These are phyloP conservation scores for Amblyraja radiata DNA, from an alignment of 2,797 vertebrate species.

Conservation along the genomic window DNA sequence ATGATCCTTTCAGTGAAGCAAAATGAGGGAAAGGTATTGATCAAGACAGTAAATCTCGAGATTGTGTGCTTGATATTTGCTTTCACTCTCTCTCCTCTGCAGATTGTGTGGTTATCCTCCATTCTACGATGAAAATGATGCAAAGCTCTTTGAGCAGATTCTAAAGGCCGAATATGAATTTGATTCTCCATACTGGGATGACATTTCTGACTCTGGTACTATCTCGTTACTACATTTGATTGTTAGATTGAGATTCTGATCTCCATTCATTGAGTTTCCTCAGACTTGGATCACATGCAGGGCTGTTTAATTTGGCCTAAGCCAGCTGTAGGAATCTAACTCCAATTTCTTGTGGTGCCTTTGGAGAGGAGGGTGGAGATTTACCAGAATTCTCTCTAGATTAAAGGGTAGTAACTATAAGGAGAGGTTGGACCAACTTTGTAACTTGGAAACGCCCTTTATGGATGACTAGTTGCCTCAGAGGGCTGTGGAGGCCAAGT, in stretches of 20 bases:
- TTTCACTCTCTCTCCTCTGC: conserved; percentile 37
- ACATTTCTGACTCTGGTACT: conserved; percentile 92
- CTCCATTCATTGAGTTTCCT: background rate
- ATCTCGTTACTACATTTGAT: background rate
- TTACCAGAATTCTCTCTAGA: too few relatives aligned
- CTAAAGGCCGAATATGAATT: conserved; percentile 92
- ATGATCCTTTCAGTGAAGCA: too few relatives aligned
- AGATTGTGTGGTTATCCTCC: conserved; percentile 89
- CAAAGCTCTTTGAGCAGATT: conserved; percentile 96
- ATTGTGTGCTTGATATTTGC: background rate
- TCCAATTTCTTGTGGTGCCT: background rate
- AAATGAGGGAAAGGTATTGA: too few relatives aligned
- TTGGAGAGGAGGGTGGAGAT: too few relatives aligned
- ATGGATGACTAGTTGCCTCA: too few relatives aligned
- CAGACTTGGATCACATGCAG: too few relatives aligned
- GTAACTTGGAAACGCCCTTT: too few relatives aligned
- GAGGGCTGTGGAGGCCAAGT: too few relatives aligned
- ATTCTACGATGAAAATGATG: conserved; percentile 92
- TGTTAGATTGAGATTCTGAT: background rate
- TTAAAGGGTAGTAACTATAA: too few relatives aligned
- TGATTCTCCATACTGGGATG: conserved; percentile 96
- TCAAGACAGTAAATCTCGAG: too few relatives aligned
- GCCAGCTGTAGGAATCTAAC: background rate
- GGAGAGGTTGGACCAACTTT: too few relatives aligned
- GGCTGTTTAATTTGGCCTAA: background rate